Evolutionary conservation across 2,888 invertebrate genomes (phyloP), one percentile per base, ranked within the genome.

Genomic region (Anaspis maculata): DNA sequence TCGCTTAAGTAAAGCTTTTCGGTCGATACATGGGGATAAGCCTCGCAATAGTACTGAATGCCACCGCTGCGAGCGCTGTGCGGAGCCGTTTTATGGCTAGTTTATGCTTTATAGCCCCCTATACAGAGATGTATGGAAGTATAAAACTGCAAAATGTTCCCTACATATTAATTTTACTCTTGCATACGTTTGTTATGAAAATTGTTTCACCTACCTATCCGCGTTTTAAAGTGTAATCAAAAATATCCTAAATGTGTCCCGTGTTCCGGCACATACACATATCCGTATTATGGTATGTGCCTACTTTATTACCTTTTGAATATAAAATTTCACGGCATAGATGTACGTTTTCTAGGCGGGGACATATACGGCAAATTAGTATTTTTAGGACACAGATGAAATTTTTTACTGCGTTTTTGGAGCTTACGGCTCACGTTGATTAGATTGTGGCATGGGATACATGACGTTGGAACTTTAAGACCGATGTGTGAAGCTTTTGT

Each of bases 81-180:
- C 45, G 41, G 41, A 27, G 37, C 34, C 40, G 39, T 54, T 61
- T 61, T 57, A 59, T 52, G 48, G 53, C 57, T 50, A 54, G 56
- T 60, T 60, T 59, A 57, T 54, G 51, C 56, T 61, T 59, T 61
- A 61, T 49, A 55, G 49, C 54, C 51, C 44, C 46, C 49, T 52
- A 48, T 51, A 53, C 49, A 50, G 52, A 53, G 54, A 55, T 53
- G 56, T 52, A 58, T 58, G 50, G 52, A 54, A 49, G 55, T 52
- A 56, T 57, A 54, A 56, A 58, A 57, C 49, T 51, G 52, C 46
- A 49, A 52, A 61, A 57, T 55, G 51, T 51, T 54, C 50, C 45
- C 52, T 57, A 55, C 57, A 56, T 59, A 58, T 59, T 59, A 59
- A 59, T 60, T 56, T 55, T 54, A 52, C 44, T 44, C 44, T 34